Percentiles rank a stretch among this genome's conserved stretches.
Evolutionary conservation across 2,888 invertebrate species (phyloP).

Genomic region (Cinara cedri): DNA sequence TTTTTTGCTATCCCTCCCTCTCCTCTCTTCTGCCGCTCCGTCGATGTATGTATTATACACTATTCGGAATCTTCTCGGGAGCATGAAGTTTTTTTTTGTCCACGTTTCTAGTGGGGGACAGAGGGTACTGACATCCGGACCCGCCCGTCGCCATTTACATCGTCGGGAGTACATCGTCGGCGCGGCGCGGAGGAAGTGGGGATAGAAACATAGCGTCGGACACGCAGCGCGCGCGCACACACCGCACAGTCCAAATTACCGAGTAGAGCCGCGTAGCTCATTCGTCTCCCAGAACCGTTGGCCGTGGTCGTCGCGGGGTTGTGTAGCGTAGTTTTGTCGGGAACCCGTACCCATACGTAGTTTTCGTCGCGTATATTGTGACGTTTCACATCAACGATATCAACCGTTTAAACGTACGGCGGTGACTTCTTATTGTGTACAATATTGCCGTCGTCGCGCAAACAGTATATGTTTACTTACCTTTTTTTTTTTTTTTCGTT

Average conservation of each 20-base stretch:
- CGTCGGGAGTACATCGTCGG: background rate
- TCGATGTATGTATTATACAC: background rate
- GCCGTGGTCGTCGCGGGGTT: background rate
- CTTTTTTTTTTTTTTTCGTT: too few relatives aligned
- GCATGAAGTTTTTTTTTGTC: background rate
- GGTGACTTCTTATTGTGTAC: background rate
- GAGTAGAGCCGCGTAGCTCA: conserved; percentile 13
- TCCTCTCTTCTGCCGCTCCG: too few relatives aligned
- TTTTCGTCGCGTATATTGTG: too few relatives aligned
- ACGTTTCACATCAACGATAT: too few relatives aligned
- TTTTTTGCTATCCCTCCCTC: too few relatives aligned
- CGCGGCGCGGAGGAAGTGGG: conserved; percentile 19
- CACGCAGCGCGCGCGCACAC: conserved; percentile 7
- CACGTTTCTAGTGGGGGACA: background rate
- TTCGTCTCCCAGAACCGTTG: conserved; percentile 27
- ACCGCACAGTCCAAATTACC: background rate
- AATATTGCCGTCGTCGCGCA: background rate
- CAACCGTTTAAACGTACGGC: too few relatives aligned
- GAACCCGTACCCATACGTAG: too few relatives aligned
- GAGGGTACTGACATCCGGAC: conserved; percentile 10
- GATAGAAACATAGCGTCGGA: conserved; percentile 23
- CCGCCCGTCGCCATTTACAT: conserved; percentile 29
- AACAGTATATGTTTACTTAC: too few relatives aligned
- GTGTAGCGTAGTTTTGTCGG: background rate
- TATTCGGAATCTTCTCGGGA: background rate